Conservation (phyloP, 2,113 vertebrate genomes). For the Cnemophilus loriae region DNA sequence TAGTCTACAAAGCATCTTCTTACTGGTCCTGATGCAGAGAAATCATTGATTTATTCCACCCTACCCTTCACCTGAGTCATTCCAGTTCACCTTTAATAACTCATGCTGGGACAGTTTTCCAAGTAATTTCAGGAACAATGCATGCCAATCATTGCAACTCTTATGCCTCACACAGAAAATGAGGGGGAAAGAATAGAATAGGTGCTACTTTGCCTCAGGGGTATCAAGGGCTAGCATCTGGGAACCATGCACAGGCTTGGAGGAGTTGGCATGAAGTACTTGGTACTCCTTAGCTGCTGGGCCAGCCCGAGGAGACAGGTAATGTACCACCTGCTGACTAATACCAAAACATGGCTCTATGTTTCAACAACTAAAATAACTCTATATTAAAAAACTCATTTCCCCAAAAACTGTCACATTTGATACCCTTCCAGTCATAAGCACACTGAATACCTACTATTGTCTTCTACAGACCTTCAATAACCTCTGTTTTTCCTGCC, state of each 20-base stretch:
- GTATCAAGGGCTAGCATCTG: neutral
- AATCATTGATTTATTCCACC: neutral
- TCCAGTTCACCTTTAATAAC: slow-evolving; percentile 9
- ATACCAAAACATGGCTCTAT: neutral
- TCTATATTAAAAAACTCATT: neutral
- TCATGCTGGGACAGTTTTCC: slow-evolving; percentile 7
- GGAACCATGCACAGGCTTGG: neutral
- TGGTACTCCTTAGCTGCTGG: neutral
- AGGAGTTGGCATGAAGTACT: neutral
- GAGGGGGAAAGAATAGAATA: neutral
- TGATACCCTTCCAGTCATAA: neutral
- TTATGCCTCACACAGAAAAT: slow-evolving; percentile 32
- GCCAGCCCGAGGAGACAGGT: neutral
- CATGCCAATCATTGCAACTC: slow-evolving; percentile 9
- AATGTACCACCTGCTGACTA: neutral
- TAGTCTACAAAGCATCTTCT: neutral
- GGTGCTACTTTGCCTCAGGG: neutral
- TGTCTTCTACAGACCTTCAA: neutral
- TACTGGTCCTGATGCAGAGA: neutral
- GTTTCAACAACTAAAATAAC: neutral
- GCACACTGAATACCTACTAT: neutral
- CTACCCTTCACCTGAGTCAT: neutral
- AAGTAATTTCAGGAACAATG: neutral
- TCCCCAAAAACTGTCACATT: neutral
- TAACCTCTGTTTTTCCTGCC: neutral